These are phyloP conservation scores for Henicopernis longicauda DNA, from an alignment of 2,113 vertebrate species.

Conservation along the genomic window DNA sequence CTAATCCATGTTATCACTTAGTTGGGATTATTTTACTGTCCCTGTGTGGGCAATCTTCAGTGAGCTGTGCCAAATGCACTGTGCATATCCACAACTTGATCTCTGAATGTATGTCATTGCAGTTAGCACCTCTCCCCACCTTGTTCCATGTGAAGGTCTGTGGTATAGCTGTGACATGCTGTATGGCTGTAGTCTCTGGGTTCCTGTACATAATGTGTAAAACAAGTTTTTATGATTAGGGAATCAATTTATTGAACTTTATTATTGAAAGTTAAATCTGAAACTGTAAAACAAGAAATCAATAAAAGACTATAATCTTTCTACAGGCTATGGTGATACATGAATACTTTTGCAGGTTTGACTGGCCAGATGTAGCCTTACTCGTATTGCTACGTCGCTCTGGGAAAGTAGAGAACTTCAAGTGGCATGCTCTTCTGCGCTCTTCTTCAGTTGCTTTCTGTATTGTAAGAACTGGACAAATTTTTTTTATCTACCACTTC, in stretches of 20 bases:
- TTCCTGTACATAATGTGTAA: constrained; percentile 78
- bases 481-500: background rate
- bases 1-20: background rate
- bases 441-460: background rate
- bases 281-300: constrained; percentile 67
- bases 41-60: constrained; percentile 7
- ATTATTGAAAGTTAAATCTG: constrained; percentile 70
- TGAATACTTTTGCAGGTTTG: background rate
- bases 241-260: constrained; percentile 74
- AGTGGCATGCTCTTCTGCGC: background rate
- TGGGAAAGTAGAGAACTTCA: background rate
- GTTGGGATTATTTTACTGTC: constrained; percentile 29
- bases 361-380: background rate
- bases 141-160: constrained; percentile 35
- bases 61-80: constrained; percentile 76
- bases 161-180: constrained; percentile 57
- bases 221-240: constrained; percentile 76
- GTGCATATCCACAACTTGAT: constrained; percentile 48
- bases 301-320: constrained; percentile 77
- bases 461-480: background rate
- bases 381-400: fast-evolving
- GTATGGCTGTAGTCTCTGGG: constrained; percentile 56
- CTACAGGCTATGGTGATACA: constrained; percentile 65
- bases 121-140: background rate
- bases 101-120: constrained; percentile 67